These are phyloP conservation scores for Borostomias antarcticus DNA, from an alignment of 2,797 vertebrate genomes.

Conservation along the genomic window DNA sequence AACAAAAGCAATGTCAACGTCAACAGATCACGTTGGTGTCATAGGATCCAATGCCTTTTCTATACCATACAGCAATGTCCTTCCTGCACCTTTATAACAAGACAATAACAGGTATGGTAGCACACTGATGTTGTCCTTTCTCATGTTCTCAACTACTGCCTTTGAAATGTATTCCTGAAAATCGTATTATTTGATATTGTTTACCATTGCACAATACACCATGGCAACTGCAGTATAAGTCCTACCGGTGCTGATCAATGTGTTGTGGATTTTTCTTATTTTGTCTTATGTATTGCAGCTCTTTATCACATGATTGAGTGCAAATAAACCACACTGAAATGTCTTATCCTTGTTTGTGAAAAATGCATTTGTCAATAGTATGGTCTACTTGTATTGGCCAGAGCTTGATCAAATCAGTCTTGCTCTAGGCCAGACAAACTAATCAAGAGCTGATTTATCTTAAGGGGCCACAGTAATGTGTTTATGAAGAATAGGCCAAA, in stretches of 20 bases:
- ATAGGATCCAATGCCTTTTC: constrained; percentile 44
- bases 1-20: not conserved
- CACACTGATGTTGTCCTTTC: constrained; percentile 41
- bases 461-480: constrained; percentile 25
- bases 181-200: constrained; percentile 37
- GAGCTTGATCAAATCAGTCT: no score
- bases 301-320: constrained; percentile 78
- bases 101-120: constrained; percentile 37
- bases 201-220: constrained; percentile 35
- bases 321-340: constrained; percentile 81
- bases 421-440: no score
- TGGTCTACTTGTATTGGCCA: not conserved
- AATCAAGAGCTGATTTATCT: no score
- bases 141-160: constrained; percentile 31
- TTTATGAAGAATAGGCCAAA: constrained; percentile 26
- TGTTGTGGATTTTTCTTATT: constrained; percentile 62
- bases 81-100: constrained; percentile 23
- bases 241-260: constrained; percentile 71
- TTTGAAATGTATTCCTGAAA: constrained; percentile 23
- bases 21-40: constrained; percentile 21
- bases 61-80: constrained; percentile 25
- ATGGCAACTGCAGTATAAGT: constrained; percentile 13
- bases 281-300: constrained; percentile 64
- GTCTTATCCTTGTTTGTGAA: constrained; percentile 2
- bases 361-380: not conserved